Percentiles rank a stretch among this genome's conserved stretches.
These are phyloP conservation scores for Smithornis capensis DNA, from an alignment of 2,113 vertebrate genomes.

Conservation along the genomic window DNA sequence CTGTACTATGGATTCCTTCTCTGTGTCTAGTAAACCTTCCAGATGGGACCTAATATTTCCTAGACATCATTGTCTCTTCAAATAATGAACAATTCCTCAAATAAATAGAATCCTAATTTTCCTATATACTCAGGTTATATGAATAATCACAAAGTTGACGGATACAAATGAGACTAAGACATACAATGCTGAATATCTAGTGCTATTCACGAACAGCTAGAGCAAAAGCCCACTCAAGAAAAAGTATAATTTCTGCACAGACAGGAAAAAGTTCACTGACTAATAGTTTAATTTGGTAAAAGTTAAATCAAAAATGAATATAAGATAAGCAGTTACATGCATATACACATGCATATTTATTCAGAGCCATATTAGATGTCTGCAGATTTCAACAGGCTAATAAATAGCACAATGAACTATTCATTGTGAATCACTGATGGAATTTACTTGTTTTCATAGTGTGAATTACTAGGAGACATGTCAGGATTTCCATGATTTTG, in stretches of 20 bases:
- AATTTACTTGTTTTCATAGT: background rate
- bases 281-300: background rate
- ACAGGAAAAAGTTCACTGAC: background rate
- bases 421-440: background rate
- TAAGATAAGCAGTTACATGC: background rate
- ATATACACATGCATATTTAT: background rate
- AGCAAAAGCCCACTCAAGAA: background rate
- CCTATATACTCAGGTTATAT: background rate
- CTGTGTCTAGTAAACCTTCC: background rate
- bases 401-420: background rate
- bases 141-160: background rate
- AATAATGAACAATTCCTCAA: background rate
- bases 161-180: background rate
- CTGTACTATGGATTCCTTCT: background rate
- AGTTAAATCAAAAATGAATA: background rate
- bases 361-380: background rate
- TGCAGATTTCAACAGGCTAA: background rate
- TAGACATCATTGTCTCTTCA: background rate
- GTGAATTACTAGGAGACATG: background rate
- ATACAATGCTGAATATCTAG: background rate
- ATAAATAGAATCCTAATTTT: background rate
- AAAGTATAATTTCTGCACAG: background rate
- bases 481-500: background rate
- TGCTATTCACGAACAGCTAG: too few species aligned
- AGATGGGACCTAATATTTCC: background rate